Base-by-base conservation (phyloP, 2,113 vertebrate species). In the Brachyhypopomus gauderio region DNA sequence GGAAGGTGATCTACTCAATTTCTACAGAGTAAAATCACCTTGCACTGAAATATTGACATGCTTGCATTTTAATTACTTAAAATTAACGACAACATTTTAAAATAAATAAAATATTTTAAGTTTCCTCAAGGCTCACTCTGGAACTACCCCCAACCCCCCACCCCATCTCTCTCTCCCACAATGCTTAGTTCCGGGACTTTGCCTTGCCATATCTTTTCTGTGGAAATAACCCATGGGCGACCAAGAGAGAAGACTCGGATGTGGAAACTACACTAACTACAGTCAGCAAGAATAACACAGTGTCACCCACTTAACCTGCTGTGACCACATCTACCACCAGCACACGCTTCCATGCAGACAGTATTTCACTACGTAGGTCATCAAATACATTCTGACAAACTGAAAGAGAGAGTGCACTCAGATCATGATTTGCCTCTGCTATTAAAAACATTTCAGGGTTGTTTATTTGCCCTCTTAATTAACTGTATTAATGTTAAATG, bases 141-240 rank as follows among this genome's bases (percentile, higher is more conserved):
- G 2, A 30, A 3, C 30, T 30, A 30, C 30, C 30, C 30, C 1
- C 30, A 30, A 30, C 30, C 30, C 30, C 30, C 30, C 30, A 30
- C 30, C 30, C 30, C 30, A 30, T 30, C 3, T 52, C 14, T 80
- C 2, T 72, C 0, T 81, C 66, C 3, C 69, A 19, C 69, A 80
- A 85, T 59, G 84, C 58, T 52, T 78, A 93, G 90, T 92, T 92
- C 80, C 72, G 88, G 41, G 72, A 83, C 60, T 87, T 73, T 38
- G 82, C 87, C 45, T 83, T 89, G 19, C 80, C 81, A 7, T 86
- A 86, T 14, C 82, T 91, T 12, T 71, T 90, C 63, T 89, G 85
- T 63, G 88, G 90, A 41, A 86, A 90, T 87, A 91, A 91, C 66
- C 75, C 83, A 0, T 67, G 90, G 88, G 69, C 81, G n/a, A 69